These are phyloP conservation scores for Thunnus thynnus DNA, from an alignment of 2,113 vertebrate genomes.

Conservation along the genomic window DNA sequence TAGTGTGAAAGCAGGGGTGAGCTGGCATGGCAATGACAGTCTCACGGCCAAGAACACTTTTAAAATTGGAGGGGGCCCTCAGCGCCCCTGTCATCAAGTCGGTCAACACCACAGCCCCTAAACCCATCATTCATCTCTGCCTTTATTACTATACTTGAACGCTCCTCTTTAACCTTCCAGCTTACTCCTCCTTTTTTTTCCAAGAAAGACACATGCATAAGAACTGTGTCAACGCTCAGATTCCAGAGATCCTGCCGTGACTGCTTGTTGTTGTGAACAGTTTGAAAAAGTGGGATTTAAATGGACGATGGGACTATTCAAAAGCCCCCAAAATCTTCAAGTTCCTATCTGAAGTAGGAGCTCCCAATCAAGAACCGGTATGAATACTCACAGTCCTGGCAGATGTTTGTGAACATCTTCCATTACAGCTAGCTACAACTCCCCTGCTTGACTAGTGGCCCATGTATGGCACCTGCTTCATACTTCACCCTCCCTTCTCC, in stretches of 20 bases:
- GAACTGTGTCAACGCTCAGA: constrained; percentile 23
- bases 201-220: constrained; percentile 34
- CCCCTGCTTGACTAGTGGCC: constrained; percentile 12
- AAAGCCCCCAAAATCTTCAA: constrained; percentile 11
- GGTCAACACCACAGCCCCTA: constrained; percentile 74
- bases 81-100: constrained; percentile 76
- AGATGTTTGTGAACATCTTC: constrained; percentile 26
- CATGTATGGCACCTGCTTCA: constrained; percentile 16
- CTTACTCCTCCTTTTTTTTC: constrained; percentile 42
- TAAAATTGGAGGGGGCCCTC: constrained; percentile 72
- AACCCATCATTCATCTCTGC: constrained; percentile 77
- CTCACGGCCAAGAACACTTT: constrained; percentile 76
- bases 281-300: constrained; percentile 29
- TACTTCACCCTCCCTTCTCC: constrained; percentile 21
- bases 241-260: constrained; percentile 11
- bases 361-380: constrained; percentile 11
- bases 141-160: constrained; percentile 73
- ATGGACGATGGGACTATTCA: not conserved
- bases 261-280: not conserved
- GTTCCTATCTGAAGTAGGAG: constrained; percentile 13
- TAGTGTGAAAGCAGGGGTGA: constrained; percentile 57
- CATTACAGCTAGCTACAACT: constrained; percentile 28
- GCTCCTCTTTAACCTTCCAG: constrained; percentile 64
- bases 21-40: constrained; percentile 71
- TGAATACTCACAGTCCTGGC: constrained; percentile 13